Evolutionary conservation across 2,797 vertebrate species (phyloP).

Genomic region (Coregonus sp.): DNA sequence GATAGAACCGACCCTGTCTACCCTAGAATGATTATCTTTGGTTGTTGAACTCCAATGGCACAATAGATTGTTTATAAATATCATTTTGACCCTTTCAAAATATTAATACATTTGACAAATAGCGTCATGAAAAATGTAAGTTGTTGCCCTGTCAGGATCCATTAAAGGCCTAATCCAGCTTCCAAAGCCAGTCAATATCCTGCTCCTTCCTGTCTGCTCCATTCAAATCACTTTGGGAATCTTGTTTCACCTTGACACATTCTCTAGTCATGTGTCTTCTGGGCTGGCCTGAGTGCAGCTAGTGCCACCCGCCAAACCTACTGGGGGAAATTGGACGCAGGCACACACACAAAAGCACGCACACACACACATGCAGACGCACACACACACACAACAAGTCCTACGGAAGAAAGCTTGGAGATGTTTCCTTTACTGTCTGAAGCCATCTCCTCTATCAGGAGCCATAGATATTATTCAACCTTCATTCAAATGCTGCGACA

Average conservation of each 20-base stretch:
- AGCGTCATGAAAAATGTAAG: constrained; percentile 60
- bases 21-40: constrained; percentile 40
- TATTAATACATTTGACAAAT: constrained; percentile 51
- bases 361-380: too few species aligned
- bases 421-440: constrained; percentile 18
- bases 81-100: constrained; percentile 55
- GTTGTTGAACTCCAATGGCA: constrained; percentile 21
- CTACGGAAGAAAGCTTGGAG: not conserved
- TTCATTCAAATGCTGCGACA: too few species aligned
- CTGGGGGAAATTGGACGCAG: too few species aligned
- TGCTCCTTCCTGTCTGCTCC: constrained; percentile 31
- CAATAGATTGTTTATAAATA: constrained; percentile 49
- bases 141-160: constrained; percentile 48
- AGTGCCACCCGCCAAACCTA: not conserved
- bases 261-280: constrained; percentile 31
- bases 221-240: constrained; percentile 60
- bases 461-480: too few species aligned
- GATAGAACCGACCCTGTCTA: constrained; percentile 17
- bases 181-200: constrained; percentile 51
- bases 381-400: not conserved
- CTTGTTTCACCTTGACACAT: constrained; percentile 55
- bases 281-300: constrained; percentile 25
- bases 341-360: too few species aligned
- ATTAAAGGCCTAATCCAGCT: constrained; percentile 61
- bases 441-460: constrained; percentile 17